Conservation (phyloP, 2,888 invertebrate genomes). For the Barypeithes pellucidus region DNA sequence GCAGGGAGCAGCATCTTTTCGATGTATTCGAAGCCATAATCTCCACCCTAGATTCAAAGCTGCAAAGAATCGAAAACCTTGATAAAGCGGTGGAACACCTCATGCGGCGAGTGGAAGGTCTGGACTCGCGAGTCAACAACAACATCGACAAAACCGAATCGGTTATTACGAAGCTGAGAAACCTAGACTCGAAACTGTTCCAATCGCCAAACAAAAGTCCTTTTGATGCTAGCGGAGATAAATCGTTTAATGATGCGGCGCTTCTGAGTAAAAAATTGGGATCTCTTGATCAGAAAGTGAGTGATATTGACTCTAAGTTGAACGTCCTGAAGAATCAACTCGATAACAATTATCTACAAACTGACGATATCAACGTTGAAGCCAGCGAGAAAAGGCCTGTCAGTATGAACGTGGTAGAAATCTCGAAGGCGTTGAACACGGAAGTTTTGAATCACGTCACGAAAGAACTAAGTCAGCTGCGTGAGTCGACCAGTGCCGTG, state of each 20-base stretch:
- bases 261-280: constrained; percentile 72
- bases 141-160: constrained; percentile 90
- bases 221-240: constrained; percentile 52
- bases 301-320: constrained; percentile 86
- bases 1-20: constrained; percentile 90
- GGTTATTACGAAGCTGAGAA: constrained; percentile 84
- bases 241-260: constrained; percentile 65
- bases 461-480: constrained; percentile 86
- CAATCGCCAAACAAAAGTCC: constrained; percentile 68
- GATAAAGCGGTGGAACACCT: constrained; percentile 91
- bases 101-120: constrained; percentile 87
- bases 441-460: constrained; percentile 87
- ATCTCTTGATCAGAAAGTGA: constrained; percentile 87
- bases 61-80: constrained; percentile 89
- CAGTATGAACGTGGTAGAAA: constrained; percentile 87
- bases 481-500: constrained; percentile 83
- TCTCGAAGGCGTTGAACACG: constrained; percentile 86
- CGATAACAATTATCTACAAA: constrained; percentile 85
- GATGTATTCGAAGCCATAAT: constrained; percentile 93
- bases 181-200: constrained; percentile 83
- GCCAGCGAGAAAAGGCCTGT: constrained; percentile 91
- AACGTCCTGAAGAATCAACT: constrained; percentile 86
- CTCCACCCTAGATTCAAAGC: constrained; percentile 89
- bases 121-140: constrained; percentile 87
- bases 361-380: constrained; percentile 88